Conservation (phyloP, 1,140 invertebrate genomes). For the Brachionus manjavacas region DNA sequence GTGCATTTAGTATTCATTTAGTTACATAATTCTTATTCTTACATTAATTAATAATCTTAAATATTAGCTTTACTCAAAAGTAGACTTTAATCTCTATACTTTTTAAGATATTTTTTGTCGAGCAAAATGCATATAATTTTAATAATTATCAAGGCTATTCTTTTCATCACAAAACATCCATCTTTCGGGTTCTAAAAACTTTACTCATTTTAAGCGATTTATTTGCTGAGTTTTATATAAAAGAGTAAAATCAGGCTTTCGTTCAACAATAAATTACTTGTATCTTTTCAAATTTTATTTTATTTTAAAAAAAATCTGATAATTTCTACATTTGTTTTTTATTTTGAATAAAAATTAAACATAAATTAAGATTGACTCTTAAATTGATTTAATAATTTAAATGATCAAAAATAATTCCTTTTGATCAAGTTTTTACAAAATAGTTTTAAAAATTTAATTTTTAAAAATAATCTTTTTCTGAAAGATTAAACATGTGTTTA, state of each 20-base stretch:
- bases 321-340: too few relatives aligned
- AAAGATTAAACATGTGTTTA: not conserved
- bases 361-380: too few relatives aligned
- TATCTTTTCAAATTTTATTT: not conserved
- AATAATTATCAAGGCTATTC: not conserved
- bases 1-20: not conserved
- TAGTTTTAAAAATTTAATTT: too few relatives aligned
- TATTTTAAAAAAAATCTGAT: not conserved
- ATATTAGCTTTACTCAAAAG: not conserved
- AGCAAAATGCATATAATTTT: not conserved
- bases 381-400: too few relatives aligned
- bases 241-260: not conserved
- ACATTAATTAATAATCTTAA: conserved; percentile 1
- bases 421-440: too few relatives aligned
- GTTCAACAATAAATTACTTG: not conserved
- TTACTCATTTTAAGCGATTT: not conserved
- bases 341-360: too few relatives aligned
- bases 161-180: not conserved
- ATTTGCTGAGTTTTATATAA: not conserved
- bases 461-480: too few relatives aligned
- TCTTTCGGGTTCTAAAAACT: not conserved
- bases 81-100: not conserved
- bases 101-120: not conserved
- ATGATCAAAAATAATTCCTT: too few relatives aligned
- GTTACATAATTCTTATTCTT: not conserved